Evolutionary conservation across 2,113 vertebrate genomes (phyloP), one percentile per base, ranked within the genome.

Genomic region (Myanophis thanlyinensis): DNA sequence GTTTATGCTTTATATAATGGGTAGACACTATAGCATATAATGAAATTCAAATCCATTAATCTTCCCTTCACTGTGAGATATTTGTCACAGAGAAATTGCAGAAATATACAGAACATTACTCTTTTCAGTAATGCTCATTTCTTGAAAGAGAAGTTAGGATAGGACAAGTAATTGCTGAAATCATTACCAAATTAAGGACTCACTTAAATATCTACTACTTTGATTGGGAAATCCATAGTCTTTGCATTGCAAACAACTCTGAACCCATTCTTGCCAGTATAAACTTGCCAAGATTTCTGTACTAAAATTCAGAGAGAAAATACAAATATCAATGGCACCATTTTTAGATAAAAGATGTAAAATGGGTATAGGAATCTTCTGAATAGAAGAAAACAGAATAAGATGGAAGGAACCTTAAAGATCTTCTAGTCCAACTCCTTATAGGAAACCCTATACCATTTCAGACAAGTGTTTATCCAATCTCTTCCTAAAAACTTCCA

Each of bases 1-100:
- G 93, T 92, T 90, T 95, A 12, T 4, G 2, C 85, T 96, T 97
- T 93, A 88, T 86, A 93, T 92, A 93, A 90, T 87, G 85, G 46
- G 93, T 94, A 90, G 89, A 85, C 85, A 62, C 40, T 84, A 67
- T 88, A 80, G n/a, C 27, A 91, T 90, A 3, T 92, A 95, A 92
- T 62, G 73, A 59, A 23, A 8, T 95, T 51, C 73, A 85, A 54
- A 20, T 27, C 48, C 30, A 85, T 93, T 67, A 54, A 90, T 62
- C 52, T 40, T 40, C 27, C 67, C 23, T 93, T 93, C 47, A 90
- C 44, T 53, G 54, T 91, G 56, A 94, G 48, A 40, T 85, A 46
- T 35, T 23, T 25, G 67, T 1, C 94, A 1, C 0, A 92, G 44
- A 9, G 0, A 47, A 22, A 95, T 88, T 18, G n/a, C 2, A 13